Base-by-base conservation (phyloP, 2,888 invertebrate species). In the Quadriops clusia region DNA sequence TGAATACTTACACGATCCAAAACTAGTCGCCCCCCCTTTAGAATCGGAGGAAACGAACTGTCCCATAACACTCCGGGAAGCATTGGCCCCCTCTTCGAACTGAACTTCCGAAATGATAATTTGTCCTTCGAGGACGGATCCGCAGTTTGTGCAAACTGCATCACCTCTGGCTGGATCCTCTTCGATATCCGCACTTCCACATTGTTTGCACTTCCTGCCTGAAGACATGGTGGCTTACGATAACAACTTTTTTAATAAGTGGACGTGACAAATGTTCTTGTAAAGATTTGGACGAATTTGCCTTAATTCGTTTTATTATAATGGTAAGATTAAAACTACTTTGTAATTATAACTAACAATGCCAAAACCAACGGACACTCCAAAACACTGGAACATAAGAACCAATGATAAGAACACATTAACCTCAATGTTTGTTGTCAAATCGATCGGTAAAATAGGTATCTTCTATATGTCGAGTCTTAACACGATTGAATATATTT, bases 61-160 rank as follows among this genome's bases (percentile, higher is more conserved):
- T 15, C 95, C 95, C 40, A 94, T 76, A 9, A 90, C 86, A 36
- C 81, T 79, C 27, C 79, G 73, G 6, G 82, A 84, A 14, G 95
- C 95, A 53, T 80, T 81, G 5, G 84, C 77, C 53, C 82, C 81
- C 58, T 98, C 97, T 59, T 90, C 86, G 54, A 95, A 98, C 58
- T 93, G 89, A 13, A 95, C 80, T 59, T 97, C 95, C 2, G 90
- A 85, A 13, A 98, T 94, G 52, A 98, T 97, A 31, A 91, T 80
- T 49, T 86, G 90, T 53, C 95, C 93, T 57, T 97, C 95, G 9
- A 98, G 64, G 2, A 98, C 97, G 5, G 86, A 80, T 14, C 97
- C 98, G 64, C 98, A 98, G 53, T 78, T 81, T 14, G 87, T 94
- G 59, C 98, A 98, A 2, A 95, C 91, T 6, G 85, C 82, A 70